phyloP scores from a whole-genome alignment of 2,888 invertebrate genomes.

The Smittia aterrima region DNA sequence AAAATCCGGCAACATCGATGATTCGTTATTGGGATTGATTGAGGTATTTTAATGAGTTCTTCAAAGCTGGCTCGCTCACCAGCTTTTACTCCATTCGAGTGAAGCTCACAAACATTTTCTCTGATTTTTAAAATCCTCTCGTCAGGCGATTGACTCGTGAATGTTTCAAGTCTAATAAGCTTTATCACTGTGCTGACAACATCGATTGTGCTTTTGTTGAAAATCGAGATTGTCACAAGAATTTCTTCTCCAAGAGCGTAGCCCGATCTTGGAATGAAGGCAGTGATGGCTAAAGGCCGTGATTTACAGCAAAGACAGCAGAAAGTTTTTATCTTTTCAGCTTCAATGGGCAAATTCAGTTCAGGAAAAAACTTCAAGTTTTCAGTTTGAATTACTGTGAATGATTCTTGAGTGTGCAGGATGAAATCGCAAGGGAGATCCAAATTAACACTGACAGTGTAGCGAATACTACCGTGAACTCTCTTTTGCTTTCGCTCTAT shows the following conservation, averaged over 20 bases:
- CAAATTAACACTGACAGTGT: conserved; percentile 60
- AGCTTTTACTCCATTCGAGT: background rate
- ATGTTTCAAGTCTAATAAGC: too few species aligned
- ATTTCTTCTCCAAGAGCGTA: conserved; percentile 13
- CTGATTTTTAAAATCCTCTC: too few species aligned
- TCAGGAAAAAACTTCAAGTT: conserved; percentile 63
- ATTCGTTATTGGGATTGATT: background rate
- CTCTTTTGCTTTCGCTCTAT: conserved; percentile 52
- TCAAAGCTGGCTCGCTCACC: background rate
- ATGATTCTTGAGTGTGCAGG: conserved; percentile 59
- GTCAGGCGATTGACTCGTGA: too few species aligned
- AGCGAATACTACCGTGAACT: conserved; percentile 56
- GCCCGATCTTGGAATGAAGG: background rate
- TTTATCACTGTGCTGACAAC: too few species aligned
- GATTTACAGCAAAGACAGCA: conserved; percentile 37
- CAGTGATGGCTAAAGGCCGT: background rate
- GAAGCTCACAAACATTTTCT: background rate
- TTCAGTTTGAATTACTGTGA: conserved; percentile 73
- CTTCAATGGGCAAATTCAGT: conserved; percentile 44
- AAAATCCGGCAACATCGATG: background rate
- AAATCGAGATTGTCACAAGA: background rate
- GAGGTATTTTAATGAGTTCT: conserved; percentile 10
- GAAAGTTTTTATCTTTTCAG: conserved; percentile 38
- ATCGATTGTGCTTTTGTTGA: background rate
- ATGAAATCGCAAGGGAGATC: conserved; percentile 55